Conservation (phyloP, 2,113 vertebrate genomes). For the Chamaea fasciata region DNA sequence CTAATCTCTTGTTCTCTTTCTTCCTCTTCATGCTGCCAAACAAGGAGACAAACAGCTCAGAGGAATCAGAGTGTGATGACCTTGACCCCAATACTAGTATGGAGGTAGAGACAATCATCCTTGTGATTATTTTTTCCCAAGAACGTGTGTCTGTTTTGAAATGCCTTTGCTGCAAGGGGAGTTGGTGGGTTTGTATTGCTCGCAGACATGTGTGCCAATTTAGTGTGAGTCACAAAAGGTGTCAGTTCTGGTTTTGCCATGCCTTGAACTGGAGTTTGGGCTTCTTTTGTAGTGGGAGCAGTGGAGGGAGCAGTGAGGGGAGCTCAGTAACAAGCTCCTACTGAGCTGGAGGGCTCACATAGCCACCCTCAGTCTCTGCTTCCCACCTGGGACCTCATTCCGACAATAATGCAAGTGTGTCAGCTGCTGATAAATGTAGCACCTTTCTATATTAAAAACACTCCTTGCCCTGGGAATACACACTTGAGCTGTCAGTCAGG, state of each 20-base stretch:
- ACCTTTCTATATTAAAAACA: background rate
- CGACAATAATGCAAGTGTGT: background rate
- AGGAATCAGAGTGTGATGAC: constrained; percentile 98
- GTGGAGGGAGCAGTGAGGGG: background rate
- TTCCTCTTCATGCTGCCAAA: constrained; percentile 76
- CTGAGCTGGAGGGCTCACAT: background rate
- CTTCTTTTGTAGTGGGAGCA: background rate
- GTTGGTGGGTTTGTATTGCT: background rate
- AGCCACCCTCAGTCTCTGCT: background rate
- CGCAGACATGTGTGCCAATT: background rate
- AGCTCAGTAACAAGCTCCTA: background rate
- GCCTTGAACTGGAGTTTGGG: background rate
- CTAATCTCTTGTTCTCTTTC: constrained; percentile 74
- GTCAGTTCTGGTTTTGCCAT: background rate
- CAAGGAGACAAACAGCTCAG: constrained; percentile 95
- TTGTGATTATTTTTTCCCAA: constrained; percentile 40
- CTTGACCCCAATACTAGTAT: constrained; percentile 96
- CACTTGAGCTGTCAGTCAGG: background rate
- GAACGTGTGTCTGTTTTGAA: background rate
- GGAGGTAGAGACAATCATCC: constrained; percentile 87
- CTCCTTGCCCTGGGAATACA: background rate
- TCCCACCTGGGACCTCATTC: background rate
- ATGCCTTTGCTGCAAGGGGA: background rate
- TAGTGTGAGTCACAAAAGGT: background rate
- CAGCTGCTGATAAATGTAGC: background rate